Base-by-base conservation (phyloP, 2,113 vertebrate genomes). In the Petrocephalus microphthalmus region DNA sequence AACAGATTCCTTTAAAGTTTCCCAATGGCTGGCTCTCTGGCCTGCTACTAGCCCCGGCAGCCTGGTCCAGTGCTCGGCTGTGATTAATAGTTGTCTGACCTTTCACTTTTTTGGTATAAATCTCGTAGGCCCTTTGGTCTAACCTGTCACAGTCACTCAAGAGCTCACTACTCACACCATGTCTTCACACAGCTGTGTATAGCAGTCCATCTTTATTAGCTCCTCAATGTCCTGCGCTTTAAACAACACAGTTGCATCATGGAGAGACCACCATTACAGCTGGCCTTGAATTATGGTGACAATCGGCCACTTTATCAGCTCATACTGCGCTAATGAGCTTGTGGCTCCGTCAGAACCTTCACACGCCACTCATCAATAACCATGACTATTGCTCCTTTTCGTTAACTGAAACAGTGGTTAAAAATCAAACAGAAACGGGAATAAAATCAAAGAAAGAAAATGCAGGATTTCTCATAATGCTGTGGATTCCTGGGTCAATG, bases 31-130 rank as follows among this genome's bases (percentile, higher is more conserved):
- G 22, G 88, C 7, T 57, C 29, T n/a, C 11, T 47, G 29, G 67
- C 54, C 47, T 25, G 22, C 64, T 47, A 8, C 84, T 86, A 47
- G 57, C 37, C 84, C 88, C 47, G 22, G 57, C 88, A 89, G 85
- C 51, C 47, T 86, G 60, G 53, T 45, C 60, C 94, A 91, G 84
- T 15, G 82, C 51, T 85, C 52, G 84, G 64, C 84, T 86, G 84
- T 96, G 95, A 96, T 95, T 94, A 95, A 96, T 95, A 92, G 94
- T 91, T 45, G 86, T 88, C 89, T 92, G 95, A 95, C 95, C 95
- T 88, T 91, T 93, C 90, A 95, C 94, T 92, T 89, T 53, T 87
- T 89, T 71, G 90, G 92, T 92, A 94, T 94, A 93, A 94, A 94
- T 95, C 92, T 91, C 92, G 54, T 90, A 92, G 89, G 89, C 92